These are phyloP conservation scores for Gymnocypris eckloni DNA, from an alignment of 2,797 vertebrate genomes.

Conservation along the genomic window DNA sequence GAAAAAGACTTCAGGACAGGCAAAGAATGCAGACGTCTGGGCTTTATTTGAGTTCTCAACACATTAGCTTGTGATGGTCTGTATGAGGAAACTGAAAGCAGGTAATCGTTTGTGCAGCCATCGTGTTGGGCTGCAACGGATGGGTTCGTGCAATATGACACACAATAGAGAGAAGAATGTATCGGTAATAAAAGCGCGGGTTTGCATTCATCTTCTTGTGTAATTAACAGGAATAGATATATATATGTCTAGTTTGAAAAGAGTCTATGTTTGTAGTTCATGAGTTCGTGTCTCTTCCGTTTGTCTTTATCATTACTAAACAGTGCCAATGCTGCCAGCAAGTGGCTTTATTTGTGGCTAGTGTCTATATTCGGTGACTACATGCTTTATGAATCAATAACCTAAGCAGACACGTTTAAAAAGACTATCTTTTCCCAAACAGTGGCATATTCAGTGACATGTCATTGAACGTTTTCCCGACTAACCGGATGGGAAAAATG, in stretches of 20 bases:
- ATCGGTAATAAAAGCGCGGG: constrained; percentile 48
- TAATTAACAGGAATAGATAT: constrained; percentile 35
- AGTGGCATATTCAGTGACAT: constrained; percentile 1
- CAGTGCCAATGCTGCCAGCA: constrained; percentile 93
- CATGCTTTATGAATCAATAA: constrained; percentile 57
- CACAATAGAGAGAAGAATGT: constrained; percentile 25
- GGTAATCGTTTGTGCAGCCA: constrained; percentile 1
- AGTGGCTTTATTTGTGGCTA: constrained; percentile 91
- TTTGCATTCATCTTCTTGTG: constrained; percentile 46
- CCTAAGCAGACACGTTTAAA: constrained; percentile 65
- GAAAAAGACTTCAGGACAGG: constrained; percentile 33
- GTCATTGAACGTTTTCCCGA: constrained; percentile 38
- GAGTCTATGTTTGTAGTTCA: constrained; percentile 37
- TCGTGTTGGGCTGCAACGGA: constrained; percentile 23
- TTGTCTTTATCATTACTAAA: constrained; percentile 68
- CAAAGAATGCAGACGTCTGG: constrained; percentile 21
- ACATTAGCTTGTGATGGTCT: constrained; percentile 48
- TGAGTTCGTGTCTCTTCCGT: constrained; percentile 56
- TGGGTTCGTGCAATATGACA: constrained; percentile 55
- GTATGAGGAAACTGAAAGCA: constrained; percentile 37
- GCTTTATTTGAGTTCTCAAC: constrained; percentile 45
- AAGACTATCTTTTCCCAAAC: constrained; percentile 35
- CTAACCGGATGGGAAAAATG: background rate
- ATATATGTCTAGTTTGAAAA: constrained; percentile 23
- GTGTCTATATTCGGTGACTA: constrained; percentile 74